Evolutionary conservation across 2,888 invertebrate species (phyloP).

Genomic region (Uropetala carovei): DNA sequence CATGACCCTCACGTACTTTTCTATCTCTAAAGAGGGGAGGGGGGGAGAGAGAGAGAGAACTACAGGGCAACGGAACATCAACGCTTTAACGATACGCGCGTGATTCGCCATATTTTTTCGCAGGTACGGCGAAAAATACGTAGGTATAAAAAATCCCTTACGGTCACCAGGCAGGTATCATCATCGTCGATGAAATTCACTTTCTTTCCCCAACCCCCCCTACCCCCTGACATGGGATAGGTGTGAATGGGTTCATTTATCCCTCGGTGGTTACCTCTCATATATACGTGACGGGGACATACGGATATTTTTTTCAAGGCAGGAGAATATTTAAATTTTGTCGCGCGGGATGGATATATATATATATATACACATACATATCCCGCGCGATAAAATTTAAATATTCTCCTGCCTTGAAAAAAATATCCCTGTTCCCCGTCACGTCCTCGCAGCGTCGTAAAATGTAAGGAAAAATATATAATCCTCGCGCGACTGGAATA

Average conservation of each 20-base stretch:
- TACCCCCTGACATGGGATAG: not conserved
- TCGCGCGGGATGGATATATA: too few relatives aligned
- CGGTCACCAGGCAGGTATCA: not conserved
- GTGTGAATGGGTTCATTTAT: slow-evolving; percentile 14
- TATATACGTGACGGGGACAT: too few relatives aligned
- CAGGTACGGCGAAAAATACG: not conserved
- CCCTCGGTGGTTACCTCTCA: not conserved
- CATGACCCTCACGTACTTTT: not conserved
- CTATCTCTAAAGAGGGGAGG: not conserved
- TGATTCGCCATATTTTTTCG: not conserved
- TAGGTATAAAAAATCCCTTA: not conserved
- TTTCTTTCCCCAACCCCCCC: not conserved
- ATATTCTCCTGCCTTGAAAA: not conserved
- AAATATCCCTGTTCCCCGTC: not conserved
- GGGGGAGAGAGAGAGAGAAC: not conserved
- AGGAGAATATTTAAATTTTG: too few relatives aligned
- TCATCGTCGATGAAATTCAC: not conserved
- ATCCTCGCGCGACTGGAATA: slow-evolving; percentile 5
- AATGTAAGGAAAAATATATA: slow-evolving; percentile 12
- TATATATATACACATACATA: too few relatives aligned
- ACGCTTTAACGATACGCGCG: not conserved
- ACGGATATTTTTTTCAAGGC: too few relatives aligned
- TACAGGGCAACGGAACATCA: not conserved
- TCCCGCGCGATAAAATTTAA: not conserved
- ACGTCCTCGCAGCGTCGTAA: not conserved